Evolutionary conservation across 35 echinoderm and acorn worm genomes (phyloP), one percentile per base, ranked within the genome.

Genomic region (Apostichopus parvimensis): DNA sequence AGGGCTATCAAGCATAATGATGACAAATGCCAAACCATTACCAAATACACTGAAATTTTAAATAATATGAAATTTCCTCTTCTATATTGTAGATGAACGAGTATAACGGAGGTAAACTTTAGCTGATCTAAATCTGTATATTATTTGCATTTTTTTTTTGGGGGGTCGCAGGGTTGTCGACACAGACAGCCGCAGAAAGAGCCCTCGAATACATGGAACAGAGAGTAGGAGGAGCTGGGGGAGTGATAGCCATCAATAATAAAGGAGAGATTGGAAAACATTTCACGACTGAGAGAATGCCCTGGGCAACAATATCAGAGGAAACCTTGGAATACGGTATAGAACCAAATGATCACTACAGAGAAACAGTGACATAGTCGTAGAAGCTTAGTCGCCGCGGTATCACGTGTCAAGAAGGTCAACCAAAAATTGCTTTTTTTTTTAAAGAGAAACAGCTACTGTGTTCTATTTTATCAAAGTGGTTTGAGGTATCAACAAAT

Each of bases 271-370:
- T 96, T 21, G 95, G 95, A 17, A 91, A 89, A 25, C 62, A 86
- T 77, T 96, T 91, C 56, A 96, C 68, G 21, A 95, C 97, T 23
- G 54, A 93, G 73, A 86, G 95, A 57, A 99, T 99, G 97, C 65
- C 95, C 21, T 99, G 97, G 97, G 95, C 97, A n/a, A 94, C 90
- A 5, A 73, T 93, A 56, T 66, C 54, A 18, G 88, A 93, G 12
- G 77, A 88, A 7, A 57, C 57, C 11, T 9, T 99, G 55, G 52
- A 90, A 53, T 99, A 86, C 86, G 97, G 97, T 14, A 92, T 99
- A 18, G 86, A 96, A 56, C 93, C 86, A 54, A 28, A 72, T 34
- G 86, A 88, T 66, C 23, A 72, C 54, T 88, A 72, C 21, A 72
- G 28, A 4, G 86, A 88, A 73, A 1, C 0, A 4, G 1, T 61